phyloP scores from a whole-genome alignment of 2,113 vertebrate species.

The Pelmatolapia mariae region DNA sequence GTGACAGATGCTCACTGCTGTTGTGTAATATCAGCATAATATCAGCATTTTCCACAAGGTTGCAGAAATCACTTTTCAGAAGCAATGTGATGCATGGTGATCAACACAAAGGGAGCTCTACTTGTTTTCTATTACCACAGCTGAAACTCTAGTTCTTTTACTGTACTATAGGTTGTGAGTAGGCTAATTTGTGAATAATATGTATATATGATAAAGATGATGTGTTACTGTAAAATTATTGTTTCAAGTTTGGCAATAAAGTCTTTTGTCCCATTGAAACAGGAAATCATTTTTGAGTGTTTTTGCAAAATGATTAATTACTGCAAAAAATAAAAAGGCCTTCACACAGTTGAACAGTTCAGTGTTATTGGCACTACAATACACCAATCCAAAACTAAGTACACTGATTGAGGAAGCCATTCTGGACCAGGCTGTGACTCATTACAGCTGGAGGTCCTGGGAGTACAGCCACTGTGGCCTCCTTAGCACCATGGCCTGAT shows the following conservation, averaged over 20 bases:
- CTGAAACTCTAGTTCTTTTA: background rate
- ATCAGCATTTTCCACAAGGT: background rate
- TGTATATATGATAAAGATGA: slow-evolving; percentile 5
- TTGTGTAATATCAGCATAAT: background rate
- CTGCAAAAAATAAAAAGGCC: background rate
- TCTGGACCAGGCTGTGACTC: background rate
- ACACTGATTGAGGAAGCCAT: background rate
- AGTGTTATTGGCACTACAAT: background rate
- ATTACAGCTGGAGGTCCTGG: background rate
- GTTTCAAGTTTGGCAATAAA: slow-evolving; percentile 27
- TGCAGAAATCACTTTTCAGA: background rate
- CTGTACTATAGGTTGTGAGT: background rate
- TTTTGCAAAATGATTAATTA: background rate
- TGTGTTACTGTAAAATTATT: background rate
- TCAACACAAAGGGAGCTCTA: background rate
- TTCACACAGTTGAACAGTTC: background rate
- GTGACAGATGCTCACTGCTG: background rate
- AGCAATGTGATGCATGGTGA: background rate
- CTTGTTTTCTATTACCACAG: background rate
- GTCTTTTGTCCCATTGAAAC: background rate
- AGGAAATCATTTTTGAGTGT: background rate
- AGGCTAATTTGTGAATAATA: slow-evolving; percentile 8
- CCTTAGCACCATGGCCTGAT: background rate
- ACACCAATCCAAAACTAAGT: background rate
- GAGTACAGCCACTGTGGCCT: background rate